These are phyloP conservation scores for Hoplostethus mediterraneus DNA, from an alignment of 2,797 vertebrate species.

Conservation along the genomic window DNA sequence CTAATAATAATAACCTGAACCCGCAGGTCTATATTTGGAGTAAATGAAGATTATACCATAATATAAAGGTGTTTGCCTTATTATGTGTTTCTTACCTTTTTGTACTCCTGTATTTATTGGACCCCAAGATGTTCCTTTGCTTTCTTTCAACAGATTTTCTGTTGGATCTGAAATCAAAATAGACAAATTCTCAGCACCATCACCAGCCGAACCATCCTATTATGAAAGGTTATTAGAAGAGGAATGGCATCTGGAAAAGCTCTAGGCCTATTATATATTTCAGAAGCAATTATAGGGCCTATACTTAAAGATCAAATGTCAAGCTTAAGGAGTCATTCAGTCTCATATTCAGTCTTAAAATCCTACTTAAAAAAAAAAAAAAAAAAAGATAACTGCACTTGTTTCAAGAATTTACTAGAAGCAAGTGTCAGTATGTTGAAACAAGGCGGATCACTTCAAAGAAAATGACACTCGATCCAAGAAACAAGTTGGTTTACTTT, in stretches of 20 bases:
- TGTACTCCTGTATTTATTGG: slow-evolving; percentile 93
- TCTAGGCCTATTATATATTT: background rate
- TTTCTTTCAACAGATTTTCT: slow-evolving; percentile 95
- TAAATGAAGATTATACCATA: no score
- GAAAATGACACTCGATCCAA: no score
- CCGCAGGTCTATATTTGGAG: no score
- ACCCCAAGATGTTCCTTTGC: slow-evolving; percentile 92
- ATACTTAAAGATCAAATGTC: background rate
- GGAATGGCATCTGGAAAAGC: background rate
- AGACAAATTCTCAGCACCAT: slow-evolving; percentile 29
- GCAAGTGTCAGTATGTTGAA: no score
- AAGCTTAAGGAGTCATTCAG: no score
- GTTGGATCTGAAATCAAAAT: slow-evolving; percentile 89
- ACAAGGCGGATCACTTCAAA: no score
- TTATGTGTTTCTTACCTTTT: slow-evolving; percentile 89
- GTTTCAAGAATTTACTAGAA: no score
- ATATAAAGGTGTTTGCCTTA: no score
- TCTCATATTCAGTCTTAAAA: background rate
- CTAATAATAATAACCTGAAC: no score
- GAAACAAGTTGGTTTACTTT: no score
- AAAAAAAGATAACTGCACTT: no score
- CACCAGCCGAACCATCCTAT: background rate
- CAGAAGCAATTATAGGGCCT: background rate
- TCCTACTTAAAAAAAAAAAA: background rate
- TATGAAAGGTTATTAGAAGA: background rate